Conservation (phyloP, 2,797 vertebrate genomes). For the Cacajao melanocephalus region DNA sequence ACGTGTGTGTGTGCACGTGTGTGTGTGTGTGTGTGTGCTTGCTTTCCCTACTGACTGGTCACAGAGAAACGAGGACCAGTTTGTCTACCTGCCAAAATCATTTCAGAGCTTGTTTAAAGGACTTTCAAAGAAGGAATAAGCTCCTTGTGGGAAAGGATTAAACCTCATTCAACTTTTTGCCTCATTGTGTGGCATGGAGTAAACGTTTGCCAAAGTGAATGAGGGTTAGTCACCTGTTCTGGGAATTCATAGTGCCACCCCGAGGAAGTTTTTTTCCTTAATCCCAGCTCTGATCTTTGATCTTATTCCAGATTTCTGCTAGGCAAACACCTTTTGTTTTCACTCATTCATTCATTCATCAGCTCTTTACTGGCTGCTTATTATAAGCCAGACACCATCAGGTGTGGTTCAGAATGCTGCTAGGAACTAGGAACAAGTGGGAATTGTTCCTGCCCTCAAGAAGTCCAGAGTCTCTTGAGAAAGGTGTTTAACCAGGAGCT, state of each 20-base stretch:
- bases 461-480: background rate
- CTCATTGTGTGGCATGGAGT: background rate
- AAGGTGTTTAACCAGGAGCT: background rate
- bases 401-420: background rate
- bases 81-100: background rate
- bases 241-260: conserved; percentile 12
- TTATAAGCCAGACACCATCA: background rate
- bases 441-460: background rate
- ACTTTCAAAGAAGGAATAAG: conserved; percentile 32
- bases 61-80: background rate
- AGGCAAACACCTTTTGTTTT: background rate
- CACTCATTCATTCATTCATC: background rate
- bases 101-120: conserved; percentile 8
- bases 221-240: conserved; percentile 26
- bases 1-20: fast-evolving
- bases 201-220: background rate
- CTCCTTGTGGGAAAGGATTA: conserved; percentile 47
- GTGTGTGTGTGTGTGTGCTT: fast-evolving
- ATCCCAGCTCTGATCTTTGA: conserved; percentile 39
- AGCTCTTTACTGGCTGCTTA: background rate
- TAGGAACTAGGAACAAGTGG: background rate
- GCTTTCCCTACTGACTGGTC: background rate
- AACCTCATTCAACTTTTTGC: background rate
- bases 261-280: conserved; percentile 30
- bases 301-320: conserved; percentile 43